phyloP scores from a whole-genome alignment of 2,797 vertebrate genomes.

The Sebastiscus albofasciatus region DNA sequence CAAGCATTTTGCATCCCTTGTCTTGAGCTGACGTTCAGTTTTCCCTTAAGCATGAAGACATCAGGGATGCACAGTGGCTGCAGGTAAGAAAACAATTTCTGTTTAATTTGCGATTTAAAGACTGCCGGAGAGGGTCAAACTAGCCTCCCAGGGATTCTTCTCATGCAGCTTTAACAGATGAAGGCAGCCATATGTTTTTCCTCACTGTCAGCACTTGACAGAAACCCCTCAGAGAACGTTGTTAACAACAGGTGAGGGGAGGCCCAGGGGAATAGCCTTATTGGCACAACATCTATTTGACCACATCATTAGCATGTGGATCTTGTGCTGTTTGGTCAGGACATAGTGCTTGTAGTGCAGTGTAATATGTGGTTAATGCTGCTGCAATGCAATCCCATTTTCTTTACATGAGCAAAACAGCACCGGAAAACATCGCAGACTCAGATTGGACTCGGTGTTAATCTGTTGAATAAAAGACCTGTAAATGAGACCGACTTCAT shows the following conservation, averaged over 20 bases:
- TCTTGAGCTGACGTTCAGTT: constrained; percentile 35
- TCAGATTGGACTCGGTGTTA: background rate
- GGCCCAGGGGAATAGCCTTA: constrained; percentile 44
- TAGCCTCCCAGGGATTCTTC: constrained; percentile 62
- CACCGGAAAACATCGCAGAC: background rate
- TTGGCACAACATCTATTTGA: constrained; percentile 62
- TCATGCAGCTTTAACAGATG: constrained; percentile 61
- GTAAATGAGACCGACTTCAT: background rate
- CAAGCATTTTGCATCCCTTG: constrained; percentile 20
- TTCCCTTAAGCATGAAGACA: constrained; percentile 43
- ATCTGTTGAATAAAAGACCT: background rate
- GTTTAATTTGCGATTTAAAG: constrained; percentile 66
- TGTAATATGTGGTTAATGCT: background rate
- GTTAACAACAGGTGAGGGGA: constrained; percentile 74
- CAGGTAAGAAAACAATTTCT: constrained; percentile 59
- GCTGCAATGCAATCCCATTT: background rate
- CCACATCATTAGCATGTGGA: constrained; percentile 40
- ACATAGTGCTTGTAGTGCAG: background rate
- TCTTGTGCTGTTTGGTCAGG: constrained; percentile 1
- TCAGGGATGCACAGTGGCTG: constrained; percentile 34
- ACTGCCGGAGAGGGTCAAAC: constrained; percentile 63
- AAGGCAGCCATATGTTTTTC: constrained; percentile 66
- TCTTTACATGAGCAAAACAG: background rate
- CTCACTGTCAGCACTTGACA: constrained; percentile 68
- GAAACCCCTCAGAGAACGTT: constrained; percentile 51